phyloP scores from a whole-genome alignment of 2,113 vertebrate genomes.

The Rhinichthys klamathensis region DNA sequence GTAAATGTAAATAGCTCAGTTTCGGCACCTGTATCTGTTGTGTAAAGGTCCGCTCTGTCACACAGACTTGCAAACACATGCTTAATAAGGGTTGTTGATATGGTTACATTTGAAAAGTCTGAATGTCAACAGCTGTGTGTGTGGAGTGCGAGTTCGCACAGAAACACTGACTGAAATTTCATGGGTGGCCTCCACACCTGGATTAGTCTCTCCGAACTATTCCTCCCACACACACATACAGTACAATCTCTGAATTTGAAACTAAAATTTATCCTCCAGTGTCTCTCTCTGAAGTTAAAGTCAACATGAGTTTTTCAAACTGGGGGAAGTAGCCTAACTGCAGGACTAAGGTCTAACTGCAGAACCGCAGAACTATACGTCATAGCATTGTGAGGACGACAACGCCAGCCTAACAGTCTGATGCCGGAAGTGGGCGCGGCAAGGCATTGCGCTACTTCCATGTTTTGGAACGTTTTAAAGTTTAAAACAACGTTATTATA shows the following conservation, averaged over 20 bases:
- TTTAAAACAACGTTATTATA: too few relatives aligned
- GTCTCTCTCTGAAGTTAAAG: not conserved
- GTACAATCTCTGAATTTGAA: not conserved
- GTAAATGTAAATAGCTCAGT: slow-evolving; percentile 10
- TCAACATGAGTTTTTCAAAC: not conserved
- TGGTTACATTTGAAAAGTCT: not conserved
- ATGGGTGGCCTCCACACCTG: slow-evolving; percentile 21
- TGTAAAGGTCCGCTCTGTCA: slow-evolving; percentile 12
- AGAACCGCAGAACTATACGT: too few relatives aligned
- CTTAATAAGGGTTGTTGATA: slow-evolving; percentile 17
- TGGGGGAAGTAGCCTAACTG: too few relatives aligned
- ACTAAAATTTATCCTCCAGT: not conserved
- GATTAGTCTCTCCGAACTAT: slow-evolving; percentile 27
- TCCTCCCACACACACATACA: not conserved
- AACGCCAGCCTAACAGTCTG: too few relatives aligned
- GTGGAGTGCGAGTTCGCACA: not conserved
- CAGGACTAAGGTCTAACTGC: too few relatives aligned
- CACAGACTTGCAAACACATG: slow-evolving; percentile 15
- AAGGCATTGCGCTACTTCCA: too few relatives aligned
- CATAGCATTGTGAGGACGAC: too few relatives aligned
- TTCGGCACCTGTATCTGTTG: slow-evolving; percentile 12
- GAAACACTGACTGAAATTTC: slow-evolving; percentile 24
- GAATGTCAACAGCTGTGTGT: slow-evolving; percentile 31
- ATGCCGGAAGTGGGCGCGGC: too few relatives aligned
- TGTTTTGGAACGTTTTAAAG: too few relatives aligned